A percentile compares a stretch with the other conserved stretches of the same genome.
Evolutionary conservation across 2,113 vertebrate genomes (phyloP).

Genomic region (Rhodinocichla rosea): DNA sequence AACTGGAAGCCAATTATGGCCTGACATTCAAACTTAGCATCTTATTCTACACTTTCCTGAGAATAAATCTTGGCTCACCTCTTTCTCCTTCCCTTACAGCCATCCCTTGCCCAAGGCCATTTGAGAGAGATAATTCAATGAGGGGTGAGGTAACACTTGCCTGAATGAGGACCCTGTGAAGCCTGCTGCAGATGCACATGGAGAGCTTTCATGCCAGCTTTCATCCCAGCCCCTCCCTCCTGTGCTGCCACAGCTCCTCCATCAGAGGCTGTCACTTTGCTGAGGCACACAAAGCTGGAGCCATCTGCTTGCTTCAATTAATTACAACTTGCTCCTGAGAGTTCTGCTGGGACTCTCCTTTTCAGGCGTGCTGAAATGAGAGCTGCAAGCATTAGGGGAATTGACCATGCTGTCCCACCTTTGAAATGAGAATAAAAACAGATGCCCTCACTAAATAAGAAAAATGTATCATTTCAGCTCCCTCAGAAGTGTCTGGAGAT

Average conservation of each 20-base stretch:
- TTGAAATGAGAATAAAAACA: not conserved
- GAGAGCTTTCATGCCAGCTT: not conserved
- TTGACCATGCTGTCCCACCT: not conserved
- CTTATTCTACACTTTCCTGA: not conserved
- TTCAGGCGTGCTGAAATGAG: not conserved
- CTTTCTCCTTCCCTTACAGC: not conserved
- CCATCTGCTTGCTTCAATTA: conserved; percentile 50
- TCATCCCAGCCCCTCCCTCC: not conserved
- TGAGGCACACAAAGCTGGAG: not conserved
- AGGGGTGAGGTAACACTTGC: not conserved
- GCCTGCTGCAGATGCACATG: not conserved
- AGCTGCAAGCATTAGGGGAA: not conserved
- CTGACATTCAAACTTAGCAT: not conserved
- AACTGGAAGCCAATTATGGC: not conserved
- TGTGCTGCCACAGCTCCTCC: conserved; percentile 26
- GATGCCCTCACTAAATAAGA: not conserved
- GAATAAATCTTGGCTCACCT: not conserved
- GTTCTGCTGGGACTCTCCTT: conserved; percentile 4
- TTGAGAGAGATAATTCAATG: not conserved
- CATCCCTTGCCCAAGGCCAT: not conserved
- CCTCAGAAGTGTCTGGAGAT: not conserved
- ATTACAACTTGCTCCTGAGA: conserved; percentile 21
- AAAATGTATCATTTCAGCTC: not conserved
- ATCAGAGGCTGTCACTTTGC: conserved; percentile 8
- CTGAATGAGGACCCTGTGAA: not conserved